Percentiles rank a stretch among this genome's conserved stretches.
These are phyloP conservation scores for Parapristionchus giblindavisi DNA, from an alignment of 2,888 invertebrate species.

Conservation along the genomic window DNA sequence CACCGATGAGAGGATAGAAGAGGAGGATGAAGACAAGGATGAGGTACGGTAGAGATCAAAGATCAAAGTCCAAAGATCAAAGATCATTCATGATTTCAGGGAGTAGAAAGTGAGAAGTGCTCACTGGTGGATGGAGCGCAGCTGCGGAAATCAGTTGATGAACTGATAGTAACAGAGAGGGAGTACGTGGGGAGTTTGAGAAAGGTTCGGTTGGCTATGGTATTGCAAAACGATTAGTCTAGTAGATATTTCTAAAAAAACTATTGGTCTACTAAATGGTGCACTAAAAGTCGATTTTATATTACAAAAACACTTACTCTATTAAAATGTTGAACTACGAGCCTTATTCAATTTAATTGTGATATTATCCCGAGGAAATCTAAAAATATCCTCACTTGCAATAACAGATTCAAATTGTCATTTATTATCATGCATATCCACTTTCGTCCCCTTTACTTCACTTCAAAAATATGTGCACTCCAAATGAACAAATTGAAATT, in stretches of 20 bases:
- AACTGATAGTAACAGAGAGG: constrained; percentile 53
- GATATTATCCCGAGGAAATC: too few relatives aligned
- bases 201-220: constrained; percentile 42
- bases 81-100: neutral
- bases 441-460: too few relatives aligned
- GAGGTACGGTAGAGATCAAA: neutral
- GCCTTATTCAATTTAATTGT: too few relatives aligned
- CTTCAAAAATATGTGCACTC: too few relatives aligned
- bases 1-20: neutral
- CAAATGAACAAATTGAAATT: too few relatives aligned
- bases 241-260: too few relatives aligned
- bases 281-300: too few relatives aligned
- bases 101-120: neutral
- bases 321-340: too few relatives aligned
- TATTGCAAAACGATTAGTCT: too few relatives aligned
- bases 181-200: constrained; percentile 54
- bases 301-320: too few relatives aligned
- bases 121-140: neutral
- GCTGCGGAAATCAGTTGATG: constrained; percentile 45
- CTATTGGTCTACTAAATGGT: too few relatives aligned
- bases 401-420: neutral
- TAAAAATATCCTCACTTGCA: too few relatives aligned
- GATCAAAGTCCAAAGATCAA: neutral
- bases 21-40: neutral
- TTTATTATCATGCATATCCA: neutral